phyloP scores from a whole-genome alignment of 2,888 invertebrate genomes.

The Hecatera dysodea region DNA sequence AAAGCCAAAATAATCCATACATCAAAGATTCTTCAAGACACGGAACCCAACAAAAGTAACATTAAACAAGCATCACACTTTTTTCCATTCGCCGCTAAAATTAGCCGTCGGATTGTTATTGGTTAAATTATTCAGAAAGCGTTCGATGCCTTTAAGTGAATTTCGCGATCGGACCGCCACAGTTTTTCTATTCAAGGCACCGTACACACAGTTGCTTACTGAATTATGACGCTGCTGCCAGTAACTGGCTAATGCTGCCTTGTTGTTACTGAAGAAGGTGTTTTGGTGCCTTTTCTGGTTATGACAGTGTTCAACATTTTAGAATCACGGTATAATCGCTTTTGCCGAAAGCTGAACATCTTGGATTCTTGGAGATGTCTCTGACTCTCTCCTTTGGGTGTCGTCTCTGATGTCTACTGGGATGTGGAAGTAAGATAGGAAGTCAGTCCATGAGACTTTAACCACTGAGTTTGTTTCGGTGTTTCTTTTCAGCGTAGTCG shows the following conservation, averaged over 20 bases:
- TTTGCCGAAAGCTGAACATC: too few relatives aligned
- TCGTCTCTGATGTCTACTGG: too few relatives aligned
- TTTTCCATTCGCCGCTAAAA: conserved; percentile 84
- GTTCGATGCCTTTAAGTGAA: conserved; percentile 89
- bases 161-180: conserved; percentile 83
- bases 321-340: too few relatives aligned
- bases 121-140: conserved; percentile 88
- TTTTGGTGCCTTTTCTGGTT: not conserved
- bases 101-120: conserved; percentile 89
- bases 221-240: conserved; percentile 39
- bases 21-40: not conserved
- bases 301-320: not conserved
- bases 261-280: conserved; percentile 6
- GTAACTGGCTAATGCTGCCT: conserved; percentile 35
- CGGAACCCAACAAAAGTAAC: conserved; percentile 59
- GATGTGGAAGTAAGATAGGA: too few relatives aligned
- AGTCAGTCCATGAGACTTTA: too few relatives aligned
- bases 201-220: conserved; percentile 51
- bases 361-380: too few relatives aligned
- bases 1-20: not conserved
- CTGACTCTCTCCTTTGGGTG: too few relatives aligned
- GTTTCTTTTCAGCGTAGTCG: too few relatives aligned
- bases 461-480: too few relatives aligned
- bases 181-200: conserved; percentile 61
- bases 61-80: conserved; percentile 65